phyloP scores from a whole-genome alignment of 2,113 vertebrate species.

The Cygnus atratus region DNA sequence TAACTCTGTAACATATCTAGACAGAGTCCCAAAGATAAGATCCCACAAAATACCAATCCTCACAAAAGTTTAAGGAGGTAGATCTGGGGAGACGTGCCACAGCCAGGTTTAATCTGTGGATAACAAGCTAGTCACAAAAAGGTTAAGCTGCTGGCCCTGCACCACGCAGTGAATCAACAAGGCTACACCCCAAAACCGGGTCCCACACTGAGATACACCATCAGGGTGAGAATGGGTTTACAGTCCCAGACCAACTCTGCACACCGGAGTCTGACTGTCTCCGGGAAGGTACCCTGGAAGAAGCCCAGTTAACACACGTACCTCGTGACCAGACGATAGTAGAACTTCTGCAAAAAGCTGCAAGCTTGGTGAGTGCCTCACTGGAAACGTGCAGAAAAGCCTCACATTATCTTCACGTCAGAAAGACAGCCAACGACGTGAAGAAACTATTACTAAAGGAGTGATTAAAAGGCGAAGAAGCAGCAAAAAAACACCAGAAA shows the following conservation, averaged over 20 bases:
- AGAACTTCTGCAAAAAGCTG: not conserved
- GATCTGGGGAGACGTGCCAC: not conserved
- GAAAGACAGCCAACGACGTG: not conserved
- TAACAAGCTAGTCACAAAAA: not conserved
- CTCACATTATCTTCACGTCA: not conserved
- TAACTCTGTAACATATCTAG: not conserved
- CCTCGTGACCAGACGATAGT: not conserved
- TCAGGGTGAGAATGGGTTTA: not conserved
- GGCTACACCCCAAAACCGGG: not conserved
- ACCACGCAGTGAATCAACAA: not conserved
- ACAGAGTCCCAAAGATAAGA: constrained; percentile 7
- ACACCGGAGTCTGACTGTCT: not conserved
- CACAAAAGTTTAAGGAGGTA: not conserved
- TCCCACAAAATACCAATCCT: not conserved
- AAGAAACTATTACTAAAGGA: not conserved
- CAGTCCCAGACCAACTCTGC: not conserved
- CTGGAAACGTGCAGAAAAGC: not conserved
- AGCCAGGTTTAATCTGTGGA: not conserved
- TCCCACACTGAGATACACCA: not conserved
- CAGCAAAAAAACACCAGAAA: not conserved
- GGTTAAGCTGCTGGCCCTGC: not conserved
- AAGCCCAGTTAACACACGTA: not conserved
- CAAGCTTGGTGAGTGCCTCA: not conserved
- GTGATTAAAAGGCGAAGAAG: not conserved
- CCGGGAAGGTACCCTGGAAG: not conserved